Evolutionary conservation across 2,888 invertebrate species (phyloP).

Genomic region (Hirudinaria manillensis): DNA sequence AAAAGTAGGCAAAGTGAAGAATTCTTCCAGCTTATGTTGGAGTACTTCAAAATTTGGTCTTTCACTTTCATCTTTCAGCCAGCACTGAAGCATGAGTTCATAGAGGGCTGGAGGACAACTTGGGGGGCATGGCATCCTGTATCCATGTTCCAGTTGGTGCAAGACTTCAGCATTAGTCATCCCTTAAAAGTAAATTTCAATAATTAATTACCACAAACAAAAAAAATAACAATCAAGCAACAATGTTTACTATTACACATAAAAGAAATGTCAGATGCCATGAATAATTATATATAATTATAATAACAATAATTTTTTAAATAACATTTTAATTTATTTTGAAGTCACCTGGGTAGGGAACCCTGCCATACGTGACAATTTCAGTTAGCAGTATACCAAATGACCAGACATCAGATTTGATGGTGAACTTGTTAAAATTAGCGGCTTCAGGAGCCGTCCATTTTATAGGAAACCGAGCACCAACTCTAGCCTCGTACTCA

Average conservation of each 20-base stretch:
- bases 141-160: slow-evolving; percentile 97
- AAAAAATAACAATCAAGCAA: not conserved
- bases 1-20: slow-evolving; percentile 97
- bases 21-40: slow-evolving; percentile 98
- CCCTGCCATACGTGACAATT: slow-evolving; percentile 93
- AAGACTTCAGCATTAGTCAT: slow-evolving; percentile 99
- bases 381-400: slow-evolving; percentile 97
- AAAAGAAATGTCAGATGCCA: not conserved
- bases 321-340: not conserved
- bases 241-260: not conserved
- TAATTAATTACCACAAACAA: not conserved
- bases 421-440: slow-evolving; percentile 97
- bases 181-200: slow-evolving; percentile 60
- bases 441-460: slow-evolving; percentile 99
- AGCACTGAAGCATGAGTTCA: slow-evolving; percentile 98
- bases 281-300: not conserved
- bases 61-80: slow-evolving; percentile 84
- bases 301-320: not conserved
- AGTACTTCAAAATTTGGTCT: slow-evolving; percentile 98
- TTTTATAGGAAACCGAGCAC: slow-evolving; percentile 97
- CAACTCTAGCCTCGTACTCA: slow-evolving; percentile 95
- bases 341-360: slow-evolving; percentile 87
- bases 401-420: slow-evolving; percentile 99
- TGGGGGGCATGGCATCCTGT: slow-evolving; percentile 95
- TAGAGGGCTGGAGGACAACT: slow-evolving; percentile 87